Conservation (phyloP, 2,113 vertebrate genomes). For the Galeopterus variegatus region DNA sequence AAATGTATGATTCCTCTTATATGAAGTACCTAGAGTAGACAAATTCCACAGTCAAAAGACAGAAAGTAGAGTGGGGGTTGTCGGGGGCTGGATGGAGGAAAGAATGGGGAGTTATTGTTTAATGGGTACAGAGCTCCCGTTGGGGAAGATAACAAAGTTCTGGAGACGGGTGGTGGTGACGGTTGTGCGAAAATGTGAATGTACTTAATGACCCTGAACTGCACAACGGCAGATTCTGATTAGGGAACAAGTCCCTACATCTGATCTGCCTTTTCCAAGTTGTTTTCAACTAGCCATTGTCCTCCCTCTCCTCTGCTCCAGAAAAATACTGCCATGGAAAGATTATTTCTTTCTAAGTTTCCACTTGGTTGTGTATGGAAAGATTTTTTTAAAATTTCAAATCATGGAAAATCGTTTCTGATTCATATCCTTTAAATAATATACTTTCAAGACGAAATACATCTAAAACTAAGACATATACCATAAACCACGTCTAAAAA, state of each 20-base stretch:
- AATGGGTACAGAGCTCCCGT: not conserved
- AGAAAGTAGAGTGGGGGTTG: not conserved
- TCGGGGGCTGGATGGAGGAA: too few relatives aligned
- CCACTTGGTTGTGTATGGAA: not conserved
- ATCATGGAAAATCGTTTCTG: conserved; percentile 37
- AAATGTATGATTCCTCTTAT: not conserved
- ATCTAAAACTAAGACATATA: conserved; percentile 22
- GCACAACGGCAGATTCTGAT: not conserved
- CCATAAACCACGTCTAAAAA: conserved; percentile 18
- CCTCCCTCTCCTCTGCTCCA: not conserved
- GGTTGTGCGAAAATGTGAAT: not conserved
- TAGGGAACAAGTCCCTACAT: not conserved
- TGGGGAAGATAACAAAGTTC: not conserved
- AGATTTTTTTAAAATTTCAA: not conserved
- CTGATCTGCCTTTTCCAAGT: not conserved
- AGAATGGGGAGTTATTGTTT: not conserved
- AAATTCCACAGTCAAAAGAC: not conserved
- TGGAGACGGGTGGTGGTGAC: not conserved
- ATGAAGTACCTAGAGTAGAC: not conserved
- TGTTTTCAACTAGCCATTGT: not conserved
- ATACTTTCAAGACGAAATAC: conserved; percentile 21
- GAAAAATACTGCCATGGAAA: conserved; percentile 5
- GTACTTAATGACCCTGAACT: not conserved
- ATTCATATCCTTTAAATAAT: conserved; percentile 16
- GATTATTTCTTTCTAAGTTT: not conserved